phyloP scores from a whole-genome alignment of 2,113 vertebrate genomes.

The Gambusia holbrooki region DNA sequence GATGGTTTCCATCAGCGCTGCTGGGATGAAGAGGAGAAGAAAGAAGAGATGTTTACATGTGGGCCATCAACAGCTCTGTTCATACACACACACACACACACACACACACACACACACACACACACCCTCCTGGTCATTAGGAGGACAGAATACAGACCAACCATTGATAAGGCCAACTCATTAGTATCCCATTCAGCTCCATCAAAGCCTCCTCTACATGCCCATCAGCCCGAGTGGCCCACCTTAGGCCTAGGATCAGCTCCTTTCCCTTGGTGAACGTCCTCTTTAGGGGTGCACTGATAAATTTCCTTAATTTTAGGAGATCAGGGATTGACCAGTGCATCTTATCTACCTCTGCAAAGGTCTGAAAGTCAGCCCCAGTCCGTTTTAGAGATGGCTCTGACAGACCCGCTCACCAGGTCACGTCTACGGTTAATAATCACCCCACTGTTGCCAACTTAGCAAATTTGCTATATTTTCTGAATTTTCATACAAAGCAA shows the following conservation, averaged over 20 bases:
- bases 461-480: too few relatives aligned
- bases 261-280: slow-evolving; percentile 13
- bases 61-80: slow-evolving; percentile 49
- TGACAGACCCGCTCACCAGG: too few relatives aligned
- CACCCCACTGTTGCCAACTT: too few relatives aligned
- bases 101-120: background rate
- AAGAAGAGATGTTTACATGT: slow-evolving; percentile 62
- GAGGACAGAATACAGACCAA: slow-evolving; percentile 63
- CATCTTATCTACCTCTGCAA: too few relatives aligned
- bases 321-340: too few relatives aligned
- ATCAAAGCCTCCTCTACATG: slow-evolving; percentile 63
- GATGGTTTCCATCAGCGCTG: too few relatives aligned
- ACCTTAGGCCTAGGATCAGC: slow-evolving; percentile 34
- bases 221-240: slow-evolving; percentile 50
- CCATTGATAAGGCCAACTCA: slow-evolving; percentile 74
- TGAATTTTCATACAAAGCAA: too few relatives aligned
- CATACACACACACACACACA: background rate
- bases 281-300: background rate
- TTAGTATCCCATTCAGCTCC: slow-evolving; percentile 72
- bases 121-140: slow-evolving; percentile 50
- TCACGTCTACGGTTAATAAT: too few relatives aligned
- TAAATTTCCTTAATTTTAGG: too few relatives aligned
- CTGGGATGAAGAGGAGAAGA: slow-evolving; percentile 39
- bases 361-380: too few relatives aligned
- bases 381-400: too few relatives aligned